A percentile compares a stretch with the other conserved stretches of the same genome.
phyloP scores from a whole-genome alignment of 2,888 invertebrate genomes.

The Stenodema calcarata region DNA sequence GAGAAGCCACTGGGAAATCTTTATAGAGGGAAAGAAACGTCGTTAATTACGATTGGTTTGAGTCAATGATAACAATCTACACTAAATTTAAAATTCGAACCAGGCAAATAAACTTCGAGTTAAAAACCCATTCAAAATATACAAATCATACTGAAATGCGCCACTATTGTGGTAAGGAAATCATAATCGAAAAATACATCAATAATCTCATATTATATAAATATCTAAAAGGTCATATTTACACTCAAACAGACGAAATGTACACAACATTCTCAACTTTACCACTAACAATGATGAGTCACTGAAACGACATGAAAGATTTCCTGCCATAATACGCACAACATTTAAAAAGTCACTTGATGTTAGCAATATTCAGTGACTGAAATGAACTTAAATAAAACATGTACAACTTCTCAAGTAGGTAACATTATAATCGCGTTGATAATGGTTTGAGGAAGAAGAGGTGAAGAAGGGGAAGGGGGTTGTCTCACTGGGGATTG shows the following conservation, averaged over 20 bases:
- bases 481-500: not conserved
- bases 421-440: constrained; percentile 6
- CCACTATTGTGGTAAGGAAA: not conserved
- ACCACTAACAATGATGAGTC: constrained; percentile 5
- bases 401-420: not conserved
- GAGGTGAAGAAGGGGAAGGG: not conserved
- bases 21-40: not conserved
- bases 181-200: constrained; percentile 23
- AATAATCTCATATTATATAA: constrained; percentile 36
- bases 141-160: not conserved
- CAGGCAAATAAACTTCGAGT: not conserved
- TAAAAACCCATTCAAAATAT: not conserved
- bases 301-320: not conserved
- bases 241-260: constrained; percentile 33
- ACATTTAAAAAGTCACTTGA: not conserved
- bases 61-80: not conserved
- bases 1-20: not conserved
- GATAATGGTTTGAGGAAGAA: not conserved
- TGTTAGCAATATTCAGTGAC: not conserved
- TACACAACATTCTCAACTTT: constrained; percentile 31
- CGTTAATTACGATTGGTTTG: not conserved
- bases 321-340: not conserved
- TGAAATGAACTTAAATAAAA: not conserved
- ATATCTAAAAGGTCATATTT: constrained; percentile 30
- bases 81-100: not conserved